A percentile compares a stretch with the other conserved stretches of the same genome.
These are phyloP conservation scores for Limnephilus auricula DNA, from an alignment of 2,888 invertebrate genomes.

Conservation along the genomic window DNA sequence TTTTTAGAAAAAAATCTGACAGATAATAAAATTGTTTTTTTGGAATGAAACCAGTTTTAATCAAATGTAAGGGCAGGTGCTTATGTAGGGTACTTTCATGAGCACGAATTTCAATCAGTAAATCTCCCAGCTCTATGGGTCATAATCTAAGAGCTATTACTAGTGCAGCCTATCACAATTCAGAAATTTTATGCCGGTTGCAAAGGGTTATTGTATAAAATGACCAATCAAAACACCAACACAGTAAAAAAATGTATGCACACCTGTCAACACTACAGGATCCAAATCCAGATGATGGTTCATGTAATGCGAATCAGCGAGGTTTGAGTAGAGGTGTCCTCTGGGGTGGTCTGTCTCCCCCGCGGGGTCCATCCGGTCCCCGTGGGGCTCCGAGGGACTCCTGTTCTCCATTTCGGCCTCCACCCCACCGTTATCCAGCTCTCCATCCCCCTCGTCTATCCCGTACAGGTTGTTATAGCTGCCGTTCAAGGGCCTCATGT, in stretches of 20 bases:
- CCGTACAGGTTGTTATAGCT: slow-evolving; percentile 64
- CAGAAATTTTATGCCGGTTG: no score
- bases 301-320: slow-evolving; percentile 70
- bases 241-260: neutral
- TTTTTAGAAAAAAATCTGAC: no score
- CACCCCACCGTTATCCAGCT: slow-evolving; percentile 31
- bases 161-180: no score
- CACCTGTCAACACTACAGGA: slow-evolving; percentile 70
- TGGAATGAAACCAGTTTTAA: no score
- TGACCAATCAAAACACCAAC: neutral
- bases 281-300: slow-evolving; percentile 79
- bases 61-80: no score
- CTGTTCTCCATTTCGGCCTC: slow-evolving; percentile 45
- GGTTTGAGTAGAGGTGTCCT: slow-evolving; percentile 65
- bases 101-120: no score
- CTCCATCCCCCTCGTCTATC: slow-evolving; percentile 61
- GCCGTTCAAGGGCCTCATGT: slow-evolving; percentile 58
- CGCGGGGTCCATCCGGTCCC: neutral
- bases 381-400: neutral
- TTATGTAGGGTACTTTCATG: no score
- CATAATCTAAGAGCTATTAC: no score
- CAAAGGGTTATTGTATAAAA: no score
- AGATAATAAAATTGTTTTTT: no score
- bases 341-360: slow-evolving; percentile 53
- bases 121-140: no score